Percentiles rank a stretch among this genome's conserved stretches.
These are phyloP conservation scores for Brachyhypopomus gauderio DNA, from an alignment of 2,113 vertebrate species.

Conservation along the genomic window DNA sequence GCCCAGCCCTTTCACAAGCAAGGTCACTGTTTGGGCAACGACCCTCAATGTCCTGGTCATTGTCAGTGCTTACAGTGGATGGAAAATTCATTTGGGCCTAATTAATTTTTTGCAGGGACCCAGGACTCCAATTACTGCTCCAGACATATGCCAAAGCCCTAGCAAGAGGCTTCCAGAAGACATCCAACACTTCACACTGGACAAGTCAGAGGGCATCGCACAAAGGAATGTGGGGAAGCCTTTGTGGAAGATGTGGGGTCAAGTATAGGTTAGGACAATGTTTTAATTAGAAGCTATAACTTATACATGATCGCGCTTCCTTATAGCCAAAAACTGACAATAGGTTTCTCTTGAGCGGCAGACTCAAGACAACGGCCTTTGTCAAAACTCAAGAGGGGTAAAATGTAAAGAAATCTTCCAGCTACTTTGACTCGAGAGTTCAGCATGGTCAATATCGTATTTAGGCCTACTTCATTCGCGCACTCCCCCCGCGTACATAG, in stretches of 20 bases:
- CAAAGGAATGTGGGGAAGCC: conserved; percentile 74
- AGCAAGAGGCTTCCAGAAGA: conserved; percentile 65
- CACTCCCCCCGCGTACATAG: neutral
- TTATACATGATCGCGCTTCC: conserved; percentile 78
- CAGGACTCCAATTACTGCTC: conserved; percentile 83
- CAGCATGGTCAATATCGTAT: conserved; percentile 22
- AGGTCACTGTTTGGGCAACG: conserved; percentile 36
- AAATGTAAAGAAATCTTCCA: conserved; percentile 45
- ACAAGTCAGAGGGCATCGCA: conserved; percentile 69
- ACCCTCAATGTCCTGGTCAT: conserved; percentile 63
- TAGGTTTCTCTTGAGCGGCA: conserved; percentile 51
- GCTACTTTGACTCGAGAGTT: conserved; percentile 26
- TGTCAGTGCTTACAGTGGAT: conserved; percentile 76
- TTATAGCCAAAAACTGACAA: conserved; percentile 60
- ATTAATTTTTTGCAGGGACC: conserved; percentile 79
- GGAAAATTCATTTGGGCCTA: conserved; percentile 92
- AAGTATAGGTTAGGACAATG: conserved; percentile 76
- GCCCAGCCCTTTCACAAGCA: conserved; percentile 16
- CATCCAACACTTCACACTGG: conserved; percentile 85
- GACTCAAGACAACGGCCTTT: conserved; percentile 33
- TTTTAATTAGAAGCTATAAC: conserved; percentile 91
- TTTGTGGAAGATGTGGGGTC: conserved; percentile 83
- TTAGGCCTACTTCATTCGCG: neutral
- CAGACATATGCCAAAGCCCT: conserved; percentile 70
- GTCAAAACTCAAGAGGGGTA: conserved; percentile 38